These are phyloP conservation scores for Axinella damicornis DNA, from an alignment of 37 sponge, comb jelly and placozoan genomes.

Conservation along the genomic window DNA sequence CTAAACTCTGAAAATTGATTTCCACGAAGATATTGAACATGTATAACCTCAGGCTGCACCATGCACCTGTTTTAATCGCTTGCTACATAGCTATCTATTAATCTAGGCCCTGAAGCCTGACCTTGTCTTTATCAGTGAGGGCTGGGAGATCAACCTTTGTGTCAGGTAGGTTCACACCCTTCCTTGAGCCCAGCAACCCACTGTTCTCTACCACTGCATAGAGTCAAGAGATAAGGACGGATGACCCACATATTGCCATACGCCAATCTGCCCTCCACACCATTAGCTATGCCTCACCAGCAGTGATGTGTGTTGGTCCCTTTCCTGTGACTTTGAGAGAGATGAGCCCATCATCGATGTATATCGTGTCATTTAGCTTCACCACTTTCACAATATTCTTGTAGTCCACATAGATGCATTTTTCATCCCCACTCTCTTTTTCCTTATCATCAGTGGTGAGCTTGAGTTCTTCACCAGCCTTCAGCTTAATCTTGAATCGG, in stretches of 20 bases:
- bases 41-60: too few species aligned
- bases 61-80: too few species aligned
- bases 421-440: slow-evolving; percentile 68
- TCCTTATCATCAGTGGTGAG: slow-evolving; percentile 75
- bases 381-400: slow-evolving; percentile 79
- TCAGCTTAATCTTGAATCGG: slow-evolving; percentile 75
- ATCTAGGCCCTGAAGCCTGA: too few species aligned
- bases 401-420: slow-evolving; percentile 93
- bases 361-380: slow-evolving; percentile 68
- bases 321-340: slow-evolving; percentile 84
- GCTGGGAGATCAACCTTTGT: slow-evolving; percentile 80
- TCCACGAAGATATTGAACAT: too few species aligned
- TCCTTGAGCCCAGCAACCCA: slow-evolving; percentile 75
- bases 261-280: too few species aligned
- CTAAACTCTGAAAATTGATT: too few species aligned
- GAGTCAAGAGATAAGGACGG: background rate
- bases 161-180: slow-evolving; percentile 79
- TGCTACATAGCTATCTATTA: too few species aligned
- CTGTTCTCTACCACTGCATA: slow-evolving; percentile 65
- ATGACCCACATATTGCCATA: too few species aligned
- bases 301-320: slow-evolving; percentile 22
- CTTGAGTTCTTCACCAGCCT: slow-evolving; percentile 64
- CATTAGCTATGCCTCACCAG: too few species aligned
- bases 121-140: slow-evolving; percentile 72
- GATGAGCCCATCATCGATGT: slow-evolving; percentile 94